phyloP scores from a whole-genome alignment of 2,888 invertebrate genomes.

The Actias luna region DNA sequence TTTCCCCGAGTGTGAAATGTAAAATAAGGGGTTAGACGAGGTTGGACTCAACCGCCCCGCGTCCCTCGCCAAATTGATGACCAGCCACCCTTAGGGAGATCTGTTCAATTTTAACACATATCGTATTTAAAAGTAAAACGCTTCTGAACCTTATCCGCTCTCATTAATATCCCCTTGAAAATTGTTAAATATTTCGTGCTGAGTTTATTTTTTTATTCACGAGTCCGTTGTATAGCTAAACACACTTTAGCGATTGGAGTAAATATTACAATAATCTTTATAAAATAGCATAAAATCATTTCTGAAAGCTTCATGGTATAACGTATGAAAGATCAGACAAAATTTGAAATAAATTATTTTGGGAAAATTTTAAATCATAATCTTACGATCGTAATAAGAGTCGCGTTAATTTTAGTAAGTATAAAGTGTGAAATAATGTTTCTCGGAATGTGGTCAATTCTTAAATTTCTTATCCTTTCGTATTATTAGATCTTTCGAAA shows the following conservation, averaged over 20 bases:
- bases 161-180: constrained; percentile 68
- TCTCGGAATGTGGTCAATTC: not conserved
- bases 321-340: not conserved
- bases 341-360: not conserved
- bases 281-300: not conserved
- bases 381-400: not conserved
- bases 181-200: constrained; percentile 51
- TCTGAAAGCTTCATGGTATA: not conserved
- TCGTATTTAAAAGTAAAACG: constrained; percentile 77
- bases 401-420: not conserved
- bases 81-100: constrained; percentile 75
- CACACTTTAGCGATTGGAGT: not conserved
- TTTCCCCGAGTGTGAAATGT: constrained; percentile 82
- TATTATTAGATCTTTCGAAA: no score
- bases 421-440: not conserved
- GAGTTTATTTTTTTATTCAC: constrained; percentile 39
- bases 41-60: constrained; percentile 56
- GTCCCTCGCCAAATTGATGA: constrained; percentile 75
- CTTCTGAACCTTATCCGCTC: constrained; percentile 65
- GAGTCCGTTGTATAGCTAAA: not conserved
- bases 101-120: constrained; percentile 78
- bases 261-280: not conserved
- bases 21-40: constrained; percentile 81
- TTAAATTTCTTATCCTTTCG: not conserved
- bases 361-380: not conserved